Base-by-base conservation (phyloP, 2,113 vertebrate species). In the Hylia prasina region DNA sequence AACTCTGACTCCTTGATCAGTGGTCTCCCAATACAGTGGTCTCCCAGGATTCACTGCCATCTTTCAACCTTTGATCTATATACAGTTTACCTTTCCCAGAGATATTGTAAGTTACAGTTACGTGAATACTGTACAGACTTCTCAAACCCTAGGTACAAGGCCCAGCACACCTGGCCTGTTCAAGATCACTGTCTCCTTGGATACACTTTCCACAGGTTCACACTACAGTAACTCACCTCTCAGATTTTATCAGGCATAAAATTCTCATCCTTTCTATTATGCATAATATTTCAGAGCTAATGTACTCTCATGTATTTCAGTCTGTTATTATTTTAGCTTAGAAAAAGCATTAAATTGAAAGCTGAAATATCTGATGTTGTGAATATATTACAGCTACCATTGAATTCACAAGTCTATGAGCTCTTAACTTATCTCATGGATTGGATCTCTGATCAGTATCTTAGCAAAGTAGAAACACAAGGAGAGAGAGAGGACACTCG, bases 371-470 rank as follows among this genome's bases (percentile, higher is more conserved):
- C 31, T 92, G 72, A 53, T 79, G 6, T 54, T 96, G 64, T 97
- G 82, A 47, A 25, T 93, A 13, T 89, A 14, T 89, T 92, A 58
- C 82, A 99, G 98, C 76, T 83, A 53, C 79, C 94, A 61, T 17
- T 81, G 78, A 98, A 97, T 96, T 89, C 92, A 63, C 95, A 97
- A 85, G 82, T 97, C 48, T 96, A 97, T 89, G 98, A 98, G 71
- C 98, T 99, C 68, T 83, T 99, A 93, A 93, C 95, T 63, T 85
- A 97, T 69, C 96, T 99, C 53, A 97, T 99, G 97, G 98, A 99
- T 88, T 99, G 99, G 99, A 97, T 99, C 42, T 98, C 98, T 47
- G 98, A 98, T 63, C 92, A 97, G 60, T 97, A 98, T 64, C 97
- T 97, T 28, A 97, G 93, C 79, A 98, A 96, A 96, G 35, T 97